Percentiles rank a stretch among this genome's conserved stretches.
Conservation (phyloP, 2,113 vertebrate species). For the Passer montanus region DNA sequence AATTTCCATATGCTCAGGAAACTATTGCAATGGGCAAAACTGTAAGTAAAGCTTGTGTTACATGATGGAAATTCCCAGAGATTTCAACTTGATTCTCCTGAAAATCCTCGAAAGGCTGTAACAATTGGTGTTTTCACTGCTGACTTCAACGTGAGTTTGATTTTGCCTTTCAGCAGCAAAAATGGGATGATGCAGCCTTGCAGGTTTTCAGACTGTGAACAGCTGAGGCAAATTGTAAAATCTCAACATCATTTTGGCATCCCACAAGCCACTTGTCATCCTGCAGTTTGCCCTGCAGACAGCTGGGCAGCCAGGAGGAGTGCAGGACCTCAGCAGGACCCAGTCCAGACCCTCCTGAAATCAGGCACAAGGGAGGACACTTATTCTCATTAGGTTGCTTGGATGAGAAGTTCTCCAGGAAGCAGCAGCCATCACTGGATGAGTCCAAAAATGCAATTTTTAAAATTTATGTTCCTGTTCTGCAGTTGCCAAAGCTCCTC, state of each 20-base stretch:
- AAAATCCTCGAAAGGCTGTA: background rate
- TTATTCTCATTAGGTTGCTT: background rate
- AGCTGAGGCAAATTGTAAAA: background rate
- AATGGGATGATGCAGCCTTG: background rate
- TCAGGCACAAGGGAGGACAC: background rate
- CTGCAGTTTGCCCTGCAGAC: background rate
- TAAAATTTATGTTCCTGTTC: background rate
- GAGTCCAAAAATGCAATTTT: background rate
- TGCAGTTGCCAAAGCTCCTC: background rate
- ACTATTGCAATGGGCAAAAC: background rate
- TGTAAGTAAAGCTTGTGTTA: background rate
- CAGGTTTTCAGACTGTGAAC: background rate
- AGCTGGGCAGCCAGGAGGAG: accelerated
- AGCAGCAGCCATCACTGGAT: background rate
- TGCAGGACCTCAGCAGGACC: background rate
- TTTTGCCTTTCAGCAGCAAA: background rate
- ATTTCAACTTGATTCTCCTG: background rate
- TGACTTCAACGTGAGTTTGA: background rate
- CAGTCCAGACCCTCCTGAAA: background rate
- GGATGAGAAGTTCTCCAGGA: background rate
- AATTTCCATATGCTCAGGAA: background rate
- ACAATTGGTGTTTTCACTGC: background rate
- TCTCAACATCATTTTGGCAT: background rate
- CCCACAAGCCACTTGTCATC: accelerated
- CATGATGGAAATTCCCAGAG: background rate